Evolutionary conservation across 2,113 vertebrate genomes (phyloP).

Genomic region (Grallaria varia): DNA sequence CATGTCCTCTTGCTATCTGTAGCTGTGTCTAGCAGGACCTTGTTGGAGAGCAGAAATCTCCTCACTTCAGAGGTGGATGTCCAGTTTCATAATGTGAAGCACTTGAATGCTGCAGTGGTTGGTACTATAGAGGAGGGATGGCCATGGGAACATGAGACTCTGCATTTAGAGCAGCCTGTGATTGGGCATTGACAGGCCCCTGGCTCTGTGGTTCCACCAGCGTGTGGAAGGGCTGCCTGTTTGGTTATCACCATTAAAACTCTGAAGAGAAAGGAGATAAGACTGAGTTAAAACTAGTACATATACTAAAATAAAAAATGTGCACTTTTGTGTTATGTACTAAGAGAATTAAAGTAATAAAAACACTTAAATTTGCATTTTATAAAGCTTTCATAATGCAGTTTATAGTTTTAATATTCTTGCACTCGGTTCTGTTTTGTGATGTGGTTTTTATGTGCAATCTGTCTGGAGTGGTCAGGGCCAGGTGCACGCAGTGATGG

Average conservation of each 20-base stretch:
- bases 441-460: neutral
- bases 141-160: fast-evolving
- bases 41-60: neutral
- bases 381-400: neutral
- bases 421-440: neutral
- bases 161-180: neutral
- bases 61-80: neutral
- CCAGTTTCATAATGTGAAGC: neutral
- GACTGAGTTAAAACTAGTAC: neutral
- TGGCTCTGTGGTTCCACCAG: neutral
- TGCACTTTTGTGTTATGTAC: neutral
- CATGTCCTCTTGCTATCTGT: neutral
- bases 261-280: neutral
- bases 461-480: neutral
- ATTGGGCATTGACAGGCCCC: neutral
- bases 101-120: neutral
- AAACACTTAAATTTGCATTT: neutral
- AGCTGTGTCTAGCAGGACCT: neutral
- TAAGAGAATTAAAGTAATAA: neutral
- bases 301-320: neutral
- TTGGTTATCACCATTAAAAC: neutral
- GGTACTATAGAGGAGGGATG: neutral
- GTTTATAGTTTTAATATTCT: slow-evolving; percentile 15
- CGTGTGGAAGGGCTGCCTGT: neutral
- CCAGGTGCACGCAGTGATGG: neutral